Evolutionary conservation across 2,797 vertebrate genomes (phyloP).

Genomic region (Lepilemur ruficaudatus): DNA sequence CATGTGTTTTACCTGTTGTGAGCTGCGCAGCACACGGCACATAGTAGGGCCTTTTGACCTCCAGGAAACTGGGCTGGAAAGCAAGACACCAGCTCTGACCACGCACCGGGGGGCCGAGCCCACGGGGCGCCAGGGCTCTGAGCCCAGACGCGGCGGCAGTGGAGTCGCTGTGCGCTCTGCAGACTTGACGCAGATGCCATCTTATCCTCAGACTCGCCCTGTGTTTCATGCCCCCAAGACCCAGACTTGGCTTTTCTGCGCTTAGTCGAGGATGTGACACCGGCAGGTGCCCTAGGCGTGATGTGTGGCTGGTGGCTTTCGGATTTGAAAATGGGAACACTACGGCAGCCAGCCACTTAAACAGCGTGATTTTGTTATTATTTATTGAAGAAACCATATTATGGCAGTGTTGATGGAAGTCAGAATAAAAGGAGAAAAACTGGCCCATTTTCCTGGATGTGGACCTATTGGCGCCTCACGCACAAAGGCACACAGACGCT

Average conservation of each 20-base stretch:
- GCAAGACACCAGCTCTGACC: accelerated
- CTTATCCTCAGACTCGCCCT: not conserved
- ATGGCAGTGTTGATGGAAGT: not conserved
- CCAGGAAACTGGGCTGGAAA: not conserved
- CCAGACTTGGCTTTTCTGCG: accelerated
- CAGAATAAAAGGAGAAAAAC: not conserved
- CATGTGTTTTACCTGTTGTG: not conserved
- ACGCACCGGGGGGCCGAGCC: not conserved
- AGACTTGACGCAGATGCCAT: accelerated
- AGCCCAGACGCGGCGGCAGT: accelerated
- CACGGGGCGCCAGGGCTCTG: not conserved
- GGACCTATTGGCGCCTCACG: not conserved
- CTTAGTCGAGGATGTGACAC: accelerated
- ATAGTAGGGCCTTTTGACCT: not conserved
- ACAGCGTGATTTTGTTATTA: not conserved
- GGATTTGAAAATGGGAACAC: not conserved
- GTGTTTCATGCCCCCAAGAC: not conserved
- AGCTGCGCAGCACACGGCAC: accelerated
- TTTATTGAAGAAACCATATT: not conserved
- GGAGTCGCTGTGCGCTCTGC: accelerated
- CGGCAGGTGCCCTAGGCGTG: not conserved
- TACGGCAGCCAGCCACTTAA: not conserved
- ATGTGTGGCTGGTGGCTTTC: not conserved
- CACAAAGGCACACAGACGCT: not conserved
- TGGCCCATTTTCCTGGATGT: not conserved